Evolutionary conservation across 2,888 invertebrate genomes (phyloP), one percentile per base, ranked within the genome.

Genomic region (Drosophila stalkeri): DNA sequence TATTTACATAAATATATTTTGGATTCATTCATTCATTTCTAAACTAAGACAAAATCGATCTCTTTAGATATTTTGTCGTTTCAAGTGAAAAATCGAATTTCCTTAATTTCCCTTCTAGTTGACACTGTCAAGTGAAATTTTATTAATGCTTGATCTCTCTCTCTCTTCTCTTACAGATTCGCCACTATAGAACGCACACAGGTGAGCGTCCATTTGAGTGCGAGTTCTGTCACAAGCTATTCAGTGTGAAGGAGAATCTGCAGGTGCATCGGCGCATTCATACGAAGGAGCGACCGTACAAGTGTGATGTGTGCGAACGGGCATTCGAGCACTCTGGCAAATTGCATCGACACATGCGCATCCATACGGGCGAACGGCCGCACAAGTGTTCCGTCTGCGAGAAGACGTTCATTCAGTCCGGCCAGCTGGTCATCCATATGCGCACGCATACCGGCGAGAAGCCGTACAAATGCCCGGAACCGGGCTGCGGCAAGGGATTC

Each of bases 241-340:
- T 98, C 93, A 97, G 97, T 91, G 98, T 98, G 11, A 98, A 98
- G 93, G 98, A 98, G 93, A 98, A 98, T 92, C 94, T 98, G 68
- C 97, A 97, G 93, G 98, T 98, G 16, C 98, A 98, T 92, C 94
- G 96, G 46, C 95, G 98, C 69, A 98, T 98, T 79, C 98, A 98
- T 93, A 98, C 98, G 69, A 98, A 98, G 93, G 98, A 98, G 93
- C 95, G 98, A 2, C 98, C 98, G 0, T 98, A 98, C 93, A 96
- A 97, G 89, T 98, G 98, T 91, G 96, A 96, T 74, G 97, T 97
- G 4, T 98, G 98, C 92, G 96, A 96, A 14, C 94, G 98, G 6
- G 97, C 97, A 0, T 98, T 98, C 91, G 98, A 98, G 92, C 98
- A 98, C 92, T 97, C 97, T 68, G 98, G 98, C 7, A 98, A 98